Conservation (phyloP, 2,113 vertebrate genomes). For the Acrocephalus arundinaceus region DNA sequence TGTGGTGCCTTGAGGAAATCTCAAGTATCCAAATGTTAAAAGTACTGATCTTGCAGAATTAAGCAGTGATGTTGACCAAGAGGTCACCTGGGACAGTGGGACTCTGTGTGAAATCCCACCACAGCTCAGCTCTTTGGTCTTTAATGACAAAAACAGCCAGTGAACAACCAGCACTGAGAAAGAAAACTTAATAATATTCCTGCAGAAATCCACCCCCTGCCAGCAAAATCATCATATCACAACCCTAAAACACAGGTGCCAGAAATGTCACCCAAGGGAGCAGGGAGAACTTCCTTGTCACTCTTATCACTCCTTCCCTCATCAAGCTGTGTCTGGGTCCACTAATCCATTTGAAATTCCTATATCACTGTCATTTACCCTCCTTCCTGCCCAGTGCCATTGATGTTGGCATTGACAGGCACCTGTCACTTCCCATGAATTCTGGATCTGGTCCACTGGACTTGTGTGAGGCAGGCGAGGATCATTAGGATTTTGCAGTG, state of each 20-base stretch:
- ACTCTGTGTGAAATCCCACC: background rate
- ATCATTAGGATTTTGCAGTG: slow-evolving; percentile 7
- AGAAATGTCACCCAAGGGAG: background rate
- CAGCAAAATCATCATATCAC: background rate
- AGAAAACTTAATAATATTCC: background rate
- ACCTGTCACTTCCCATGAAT: slow-evolving; percentile 32
- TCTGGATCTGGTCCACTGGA: slow-evolving; percentile 36
- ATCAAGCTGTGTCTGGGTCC: background rate
- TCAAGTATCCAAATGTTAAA: slow-evolving; percentile 38
- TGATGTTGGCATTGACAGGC: slow-evolving; percentile 51
- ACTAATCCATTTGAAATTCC: slow-evolving; percentile 34
- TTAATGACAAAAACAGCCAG: background rate
- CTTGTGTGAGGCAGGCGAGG: background rate
- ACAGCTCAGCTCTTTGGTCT: background rate
- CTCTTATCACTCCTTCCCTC: background rate
- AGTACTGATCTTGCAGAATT: slow-evolving; percentile 13
- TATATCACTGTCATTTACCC: slow-evolving; percentile 2
- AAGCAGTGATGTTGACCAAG: slow-evolving; percentile 28
- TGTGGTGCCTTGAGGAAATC: slow-evolving; percentile 34
- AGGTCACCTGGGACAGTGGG: background rate
- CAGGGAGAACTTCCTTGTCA: slow-evolving; percentile 7
- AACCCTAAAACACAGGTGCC: background rate
- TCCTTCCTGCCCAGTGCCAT: background rate
- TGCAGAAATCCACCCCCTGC: background rate
- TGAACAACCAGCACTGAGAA: background rate